Conservation (phyloP, 2,797 vertebrate genomes). For the Natrix natrix region DNA sequence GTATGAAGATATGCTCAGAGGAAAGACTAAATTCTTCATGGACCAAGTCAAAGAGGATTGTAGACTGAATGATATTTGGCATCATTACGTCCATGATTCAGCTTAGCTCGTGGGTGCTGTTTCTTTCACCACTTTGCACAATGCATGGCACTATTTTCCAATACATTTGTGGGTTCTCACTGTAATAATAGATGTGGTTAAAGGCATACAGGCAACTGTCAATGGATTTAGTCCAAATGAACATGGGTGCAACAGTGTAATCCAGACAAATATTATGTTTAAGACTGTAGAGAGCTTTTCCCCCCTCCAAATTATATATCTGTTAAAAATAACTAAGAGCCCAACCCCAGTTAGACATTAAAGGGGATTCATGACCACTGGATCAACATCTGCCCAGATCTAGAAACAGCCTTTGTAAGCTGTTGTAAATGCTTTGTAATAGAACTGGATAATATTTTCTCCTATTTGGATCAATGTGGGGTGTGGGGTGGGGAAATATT, state of each 20-base stretch:
- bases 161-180: background rate
- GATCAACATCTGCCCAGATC: background rate
- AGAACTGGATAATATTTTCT: background rate
- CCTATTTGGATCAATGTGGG: background rate
- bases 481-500: background rate
- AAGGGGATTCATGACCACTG: background rate
- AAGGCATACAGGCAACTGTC: background rate
- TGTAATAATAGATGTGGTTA: background rate
- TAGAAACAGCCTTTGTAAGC: background rate
- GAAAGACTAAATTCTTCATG: background rate
- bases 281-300: background rate
- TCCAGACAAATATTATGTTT: background rate
- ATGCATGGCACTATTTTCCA: background rate
- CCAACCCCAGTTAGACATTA: background rate
- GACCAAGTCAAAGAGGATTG: background rate
- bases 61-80: background rate
- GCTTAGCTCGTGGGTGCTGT: background rate
- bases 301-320: background rate
- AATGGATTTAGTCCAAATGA: background rate
- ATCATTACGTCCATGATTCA: background rate
- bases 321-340: background rate
- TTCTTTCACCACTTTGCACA: background rate
- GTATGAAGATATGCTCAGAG: background rate
- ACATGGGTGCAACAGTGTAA: background rate
- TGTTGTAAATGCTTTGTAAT: background rate